phyloP scores from a whole-genome alignment of 2,113 vertebrate species.

The Nesogale talazaci region DNA sequence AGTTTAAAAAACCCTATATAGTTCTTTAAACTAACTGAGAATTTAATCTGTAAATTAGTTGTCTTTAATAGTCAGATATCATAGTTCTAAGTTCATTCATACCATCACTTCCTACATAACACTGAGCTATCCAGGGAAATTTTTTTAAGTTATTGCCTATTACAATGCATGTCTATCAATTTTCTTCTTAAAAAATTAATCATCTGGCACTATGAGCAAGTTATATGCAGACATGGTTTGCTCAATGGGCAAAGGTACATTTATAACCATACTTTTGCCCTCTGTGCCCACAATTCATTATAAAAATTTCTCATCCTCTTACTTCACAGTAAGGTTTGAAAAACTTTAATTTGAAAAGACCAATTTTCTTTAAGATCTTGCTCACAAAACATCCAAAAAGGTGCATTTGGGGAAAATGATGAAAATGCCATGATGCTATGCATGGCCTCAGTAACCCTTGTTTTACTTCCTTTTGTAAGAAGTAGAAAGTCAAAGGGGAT shows the following conservation, averaged over 20 bases:
- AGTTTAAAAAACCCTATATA: background rate
- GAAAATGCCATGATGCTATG: constrained; percentile 56
- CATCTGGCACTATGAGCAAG: background rate
- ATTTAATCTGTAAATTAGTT: background rate
- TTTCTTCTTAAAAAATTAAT: constrained; percentile 23
- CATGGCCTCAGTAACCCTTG: background rate
- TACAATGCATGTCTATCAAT: background rate
- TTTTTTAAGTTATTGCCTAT: background rate
- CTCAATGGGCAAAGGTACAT: constrained; percentile 39
- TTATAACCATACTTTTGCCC: background rate
- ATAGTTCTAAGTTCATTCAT: constrained; percentile 19
- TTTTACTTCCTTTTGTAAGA: constrained; percentile 57
- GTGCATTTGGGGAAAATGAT: constrained; percentile 40
- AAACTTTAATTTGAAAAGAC: constrained; percentile 65
- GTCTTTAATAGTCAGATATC: background rate
- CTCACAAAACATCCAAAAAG: constrained; percentile 62
- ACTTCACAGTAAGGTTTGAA: constrained; percentile 6
- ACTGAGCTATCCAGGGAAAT: background rate
- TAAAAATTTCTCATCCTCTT: constrained; percentile 32
- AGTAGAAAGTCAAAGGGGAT: constrained; percentile 60
- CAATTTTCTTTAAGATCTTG: constrained; percentile 44
- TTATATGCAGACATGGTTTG: background rate
- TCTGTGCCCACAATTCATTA: background rate
- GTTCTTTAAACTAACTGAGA: constrained; percentile 27
- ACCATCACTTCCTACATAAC: background rate